These are phyloP conservation scores for Chloropsis cyanopogon DNA, from an alignment of 2,113 vertebrate genomes.

Conservation along the genomic window DNA sequence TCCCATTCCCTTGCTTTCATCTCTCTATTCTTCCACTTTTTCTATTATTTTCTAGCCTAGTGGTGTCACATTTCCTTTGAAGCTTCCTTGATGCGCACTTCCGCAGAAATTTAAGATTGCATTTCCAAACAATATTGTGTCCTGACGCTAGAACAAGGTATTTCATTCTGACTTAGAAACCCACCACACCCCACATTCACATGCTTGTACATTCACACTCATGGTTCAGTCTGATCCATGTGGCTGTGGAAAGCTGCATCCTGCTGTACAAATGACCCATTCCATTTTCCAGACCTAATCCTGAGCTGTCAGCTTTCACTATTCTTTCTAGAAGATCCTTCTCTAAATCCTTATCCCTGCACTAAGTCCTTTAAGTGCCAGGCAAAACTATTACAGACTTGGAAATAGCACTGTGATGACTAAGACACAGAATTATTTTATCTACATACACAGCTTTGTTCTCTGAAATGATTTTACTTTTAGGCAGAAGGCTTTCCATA, in stretches of 20 bases:
- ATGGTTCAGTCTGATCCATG: background rate
- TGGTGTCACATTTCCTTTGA: background rate
- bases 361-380: background rate
- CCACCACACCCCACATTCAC: fast-evolving
- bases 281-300: background rate
- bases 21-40: background rate
- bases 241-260: background rate
- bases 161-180: background rate
- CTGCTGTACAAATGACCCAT: background rate
- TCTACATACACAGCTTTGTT: background rate
- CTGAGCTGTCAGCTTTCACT: background rate
- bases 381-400: background rate
- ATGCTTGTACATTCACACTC: fast-evolving
- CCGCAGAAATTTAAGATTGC: background rate
- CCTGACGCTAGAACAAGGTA: background rate
- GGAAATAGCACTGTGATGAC: background rate
- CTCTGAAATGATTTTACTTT: background rate
- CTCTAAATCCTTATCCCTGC: background rate
- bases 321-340: background rate
- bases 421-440: background rate
- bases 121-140: background rate
- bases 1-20: background rate
- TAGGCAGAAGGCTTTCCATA: background rate
- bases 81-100: background rate
- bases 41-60: background rate